Percentiles rank a stretch among this genome's conserved stretches.
These are phyloP conservation scores for Syrrhaptes paradoxus DNA, from an alignment of 2,113 vertebrate species.

Conservation along the genomic window DNA sequence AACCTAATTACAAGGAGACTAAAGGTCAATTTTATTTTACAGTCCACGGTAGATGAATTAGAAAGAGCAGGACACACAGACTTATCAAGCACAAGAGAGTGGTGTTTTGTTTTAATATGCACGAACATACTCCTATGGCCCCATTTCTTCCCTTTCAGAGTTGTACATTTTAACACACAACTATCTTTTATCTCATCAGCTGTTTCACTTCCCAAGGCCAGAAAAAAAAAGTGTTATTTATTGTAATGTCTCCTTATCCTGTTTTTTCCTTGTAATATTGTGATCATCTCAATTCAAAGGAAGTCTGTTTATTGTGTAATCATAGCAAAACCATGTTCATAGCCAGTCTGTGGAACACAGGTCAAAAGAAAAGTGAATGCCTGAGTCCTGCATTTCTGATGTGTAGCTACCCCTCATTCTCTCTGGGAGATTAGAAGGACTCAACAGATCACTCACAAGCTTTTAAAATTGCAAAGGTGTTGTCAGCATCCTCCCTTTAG, in stretches of 20 bases:
- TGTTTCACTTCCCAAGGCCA: background rate
- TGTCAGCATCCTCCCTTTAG: background rate
- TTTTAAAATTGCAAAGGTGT: background rate
- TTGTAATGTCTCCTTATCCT: background rate
- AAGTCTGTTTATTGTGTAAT: background rate
- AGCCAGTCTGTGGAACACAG: background rate
- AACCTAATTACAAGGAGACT: background rate
- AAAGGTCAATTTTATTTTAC: constrained; percentile 11
- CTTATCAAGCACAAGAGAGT: background rate
- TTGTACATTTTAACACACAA: background rate
- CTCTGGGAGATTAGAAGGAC: background rate
- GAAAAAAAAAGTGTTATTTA: background rate
- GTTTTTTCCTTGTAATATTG: background rate
- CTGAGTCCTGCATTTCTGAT: background rate
- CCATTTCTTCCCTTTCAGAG: background rate
- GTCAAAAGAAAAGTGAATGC: background rate
- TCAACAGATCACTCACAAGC: background rate
- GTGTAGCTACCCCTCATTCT: background rate
- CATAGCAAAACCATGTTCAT: background rate
- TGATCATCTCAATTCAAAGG: background rate
- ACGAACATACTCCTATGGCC: background rate
- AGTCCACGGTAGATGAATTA: background rate
- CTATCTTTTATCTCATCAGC: background rate
- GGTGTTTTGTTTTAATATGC: background rate
- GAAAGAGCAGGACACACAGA: background rate